Evolutionary conservation across 2,888 invertebrate genomes (phyloP), one percentile per base, ranked within the genome.

Genomic region (Cabera pusaria): DNA sequence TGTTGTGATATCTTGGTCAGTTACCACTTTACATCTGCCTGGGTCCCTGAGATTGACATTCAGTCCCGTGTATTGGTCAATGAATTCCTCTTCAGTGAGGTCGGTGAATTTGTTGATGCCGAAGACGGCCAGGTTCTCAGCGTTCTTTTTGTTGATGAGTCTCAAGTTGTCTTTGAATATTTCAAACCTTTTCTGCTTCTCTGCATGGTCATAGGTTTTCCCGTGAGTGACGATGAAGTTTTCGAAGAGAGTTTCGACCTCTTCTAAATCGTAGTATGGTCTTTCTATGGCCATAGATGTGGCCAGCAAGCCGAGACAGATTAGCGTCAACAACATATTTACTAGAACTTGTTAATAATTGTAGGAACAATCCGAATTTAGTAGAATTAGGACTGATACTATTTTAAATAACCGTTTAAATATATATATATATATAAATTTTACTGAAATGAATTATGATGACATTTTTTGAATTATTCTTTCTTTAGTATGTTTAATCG

Each of bases 81-180:
- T 5, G 8, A 40, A 23, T 22, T 45, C 44, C 16, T 36, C 25
- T 4, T 2, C 0, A 0, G 10, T 33, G 6, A 40, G n/a, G 11
- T 44, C 44, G 1, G 32, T 1, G 5, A 40, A 40, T 1, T 37
- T 6, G 12, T 33, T 34, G 5, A 45, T 29, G 3, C 1, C 20
- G 16, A 29, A 37, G 1, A 10, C n/a, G 7, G 25, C 20, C 2
- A 7, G 9, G 3, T 12, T 14, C 1, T 7, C 3, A 1, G 29
- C 1, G 9, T 46, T 46, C 20, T 21, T 11, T 8, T 32, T 17
- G 6, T 46, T 46, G 6, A 42, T 32, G 0, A 6, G 3, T 0
- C 6, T 18, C n/a, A 46, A 7, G 5, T 24, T 35, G 10, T 38
- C 17, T 5, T 8, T 26, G 10, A 46, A 46, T 25, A 38, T 32